phyloP scores from a whole-genome alignment of 2,888 invertebrate genomes.

The Amblyjoppa proteus region DNA sequence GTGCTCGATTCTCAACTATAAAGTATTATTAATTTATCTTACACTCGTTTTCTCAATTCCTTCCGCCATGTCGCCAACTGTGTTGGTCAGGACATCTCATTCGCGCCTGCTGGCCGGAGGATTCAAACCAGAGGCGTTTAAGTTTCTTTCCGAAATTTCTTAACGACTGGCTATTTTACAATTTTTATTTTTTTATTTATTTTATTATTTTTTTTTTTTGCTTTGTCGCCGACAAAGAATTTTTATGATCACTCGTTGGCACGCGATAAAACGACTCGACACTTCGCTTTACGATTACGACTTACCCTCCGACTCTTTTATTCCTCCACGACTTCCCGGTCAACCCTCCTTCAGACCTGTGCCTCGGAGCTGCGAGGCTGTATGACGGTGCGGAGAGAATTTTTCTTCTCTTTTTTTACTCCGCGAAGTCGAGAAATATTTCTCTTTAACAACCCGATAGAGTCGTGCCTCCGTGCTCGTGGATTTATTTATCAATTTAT shows the following conservation, averaged over 20 bases:
- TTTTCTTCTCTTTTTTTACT: background rate
- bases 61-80: conserved; percentile 50
- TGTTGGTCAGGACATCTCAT: conserved; percentile 59
- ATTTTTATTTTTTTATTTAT: background rate
- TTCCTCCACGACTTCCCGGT: background rate
- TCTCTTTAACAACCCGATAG: background rate
- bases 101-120: conserved; percentile 29
- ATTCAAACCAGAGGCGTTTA: conserved; percentile 6
- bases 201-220: background rate
- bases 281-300: conserved; percentile 33
- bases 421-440: background rate
- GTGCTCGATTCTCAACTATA: conserved; percentile 26
- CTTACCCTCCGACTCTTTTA: conserved; percentile 11
- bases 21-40: background rate
- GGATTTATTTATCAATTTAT: background rate
- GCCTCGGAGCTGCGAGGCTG: background rate
- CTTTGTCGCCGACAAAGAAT: background rate
- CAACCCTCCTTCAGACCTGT: background rate
- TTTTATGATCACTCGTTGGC: conserved; percentile 18
- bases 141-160: background rate
- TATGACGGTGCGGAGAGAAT: background rate
- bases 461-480: background rate
- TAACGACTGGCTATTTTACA: background rate
- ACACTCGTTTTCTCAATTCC: conserved; percentile 22
- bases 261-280: conserved; percentile 2